Evolutionary conservation across 2,113 vertebrate species (phyloP), one percentile per base, ranked within the genome.

Genomic region (Calyptommatus sinebrachiatus): DNA sequence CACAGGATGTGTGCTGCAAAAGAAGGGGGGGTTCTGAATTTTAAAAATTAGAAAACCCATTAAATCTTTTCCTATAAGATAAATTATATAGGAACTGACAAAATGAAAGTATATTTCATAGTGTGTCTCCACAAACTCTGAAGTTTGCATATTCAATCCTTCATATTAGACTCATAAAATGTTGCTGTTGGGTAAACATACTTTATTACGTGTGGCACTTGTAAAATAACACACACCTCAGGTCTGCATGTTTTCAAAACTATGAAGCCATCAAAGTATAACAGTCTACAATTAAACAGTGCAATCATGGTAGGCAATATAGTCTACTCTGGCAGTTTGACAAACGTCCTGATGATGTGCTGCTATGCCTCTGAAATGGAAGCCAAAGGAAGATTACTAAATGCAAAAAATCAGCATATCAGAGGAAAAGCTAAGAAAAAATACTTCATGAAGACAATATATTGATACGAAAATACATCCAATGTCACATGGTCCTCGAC

Each of bases 131-230:
- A 61, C 50, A 78, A 67, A 78, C n/a, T 78, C 62, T 66, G n/a
- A 78, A 61, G 81, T 73, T 14, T 62, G 20, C 69, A 73, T 69
- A 83, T 68, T 50, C 62, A 83, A n/a, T 83, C 71, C 35, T 78
- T 71, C 45, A 71, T 68, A 77, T 83, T 73, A 68, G 35, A n/a
- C 41, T 73, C 35, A 73, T 78, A 68, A 69, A 35, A 61, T 73
- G 46, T 83, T 73, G 71, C 45, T 78, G 50, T 61, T 73, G 35
- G 35, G n/a, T 45, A 72, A 31, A 84, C 24, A 20, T 65, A 48
- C 71, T 28, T 68, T 14, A 68, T 81, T 84, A 73, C 21, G 63
- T 67, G 61, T 87, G 73, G 75, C 50, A 76, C 68, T 70, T 35
- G 24, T 66, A 87, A 79, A 62, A 77, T 16, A 78, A 76, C 67